A percentile compares a stretch with the other conserved stretches of the same genome.
Conservation (phyloP, 1,140 invertebrate species). For the Drosophila subpulchrella region DNA sequence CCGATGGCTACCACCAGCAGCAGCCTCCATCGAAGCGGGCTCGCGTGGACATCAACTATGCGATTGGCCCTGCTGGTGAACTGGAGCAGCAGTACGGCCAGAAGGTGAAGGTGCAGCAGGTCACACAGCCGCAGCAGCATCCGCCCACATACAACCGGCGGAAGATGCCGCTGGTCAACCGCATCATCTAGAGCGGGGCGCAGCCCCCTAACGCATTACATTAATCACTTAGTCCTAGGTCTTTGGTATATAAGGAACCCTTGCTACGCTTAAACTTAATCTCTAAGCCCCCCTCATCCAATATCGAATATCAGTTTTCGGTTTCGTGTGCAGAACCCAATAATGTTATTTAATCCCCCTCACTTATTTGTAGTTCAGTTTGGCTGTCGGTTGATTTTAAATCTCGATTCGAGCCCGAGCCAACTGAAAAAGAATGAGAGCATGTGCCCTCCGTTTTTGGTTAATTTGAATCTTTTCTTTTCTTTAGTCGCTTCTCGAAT, state of each 20-base stretch:
- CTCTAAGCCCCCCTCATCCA: slow-evolving; percentile 22
- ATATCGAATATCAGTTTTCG: slow-evolving; percentile 44
- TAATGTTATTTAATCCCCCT: slow-evolving; percentile 41
- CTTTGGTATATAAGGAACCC: slow-evolving; percentile 36
- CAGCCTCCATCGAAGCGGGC: slow-evolving; percentile 65
- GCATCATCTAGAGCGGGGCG: slow-evolving; percentile 84
- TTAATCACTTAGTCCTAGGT: slow-evolving; percentile 59
- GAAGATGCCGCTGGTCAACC: slow-evolving; percentile 87
- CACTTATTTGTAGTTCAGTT: slow-evolving; percentile 6
- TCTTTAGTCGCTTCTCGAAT: slow-evolving; percentile 47
- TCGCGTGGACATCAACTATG: slow-evolving; percentile 80
- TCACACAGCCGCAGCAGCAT: slow-evolving; percentile 49
- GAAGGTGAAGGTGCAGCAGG: slow-evolving; percentile 72
- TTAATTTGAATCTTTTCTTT: slow-evolving; percentile 19
- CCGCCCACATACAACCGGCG: slow-evolving; percentile 84
- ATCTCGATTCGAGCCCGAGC: slow-evolving; percentile 12
- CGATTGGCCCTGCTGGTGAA: slow-evolving; percentile 78
- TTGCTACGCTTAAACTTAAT: slow-evolving; percentile 61
- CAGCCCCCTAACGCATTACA: slow-evolving; percentile 6
- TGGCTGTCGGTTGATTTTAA: slow-evolving; percentile 32
- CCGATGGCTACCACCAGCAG: slow-evolving; percentile 60
- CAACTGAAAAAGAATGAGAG: not conserved
- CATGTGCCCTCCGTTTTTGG: not conserved
- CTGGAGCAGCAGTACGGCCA: slow-evolving; percentile 74
- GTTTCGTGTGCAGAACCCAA: slow-evolving; percentile 12